Percentiles rank a stretch among this genome's conserved stretches.
Conservation (phyloP, 2,113 vertebrate species). For the Stomatorhinus ivindoensis region DNA sequence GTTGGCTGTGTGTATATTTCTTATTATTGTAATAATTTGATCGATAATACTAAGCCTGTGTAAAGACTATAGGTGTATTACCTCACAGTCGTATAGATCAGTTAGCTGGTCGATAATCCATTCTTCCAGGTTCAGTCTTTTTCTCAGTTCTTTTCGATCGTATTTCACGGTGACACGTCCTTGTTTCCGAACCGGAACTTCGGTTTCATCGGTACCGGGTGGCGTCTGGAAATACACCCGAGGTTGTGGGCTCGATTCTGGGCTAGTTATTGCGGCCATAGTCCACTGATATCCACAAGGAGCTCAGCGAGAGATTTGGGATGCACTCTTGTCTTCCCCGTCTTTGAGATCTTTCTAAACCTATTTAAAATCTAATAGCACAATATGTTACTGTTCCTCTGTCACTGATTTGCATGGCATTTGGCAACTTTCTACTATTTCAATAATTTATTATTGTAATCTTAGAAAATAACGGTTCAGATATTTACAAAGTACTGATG, state of each 20-base stretch:
- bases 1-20: background rate
- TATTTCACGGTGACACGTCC: slow-evolving; percentile 88
- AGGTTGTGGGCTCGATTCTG: slow-evolving; percentile 70
- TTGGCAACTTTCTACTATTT: slow-evolving; percentile 4
- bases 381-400: slow-evolving; percentile 13
- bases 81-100: slow-evolving; percentile 85
- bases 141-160: slow-evolving; percentile 82
- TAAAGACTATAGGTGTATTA: slow-evolving; percentile 42
- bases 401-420: slow-evolving; percentile 18
- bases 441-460: background rate
- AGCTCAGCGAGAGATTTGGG: slow-evolving; percentile 17
- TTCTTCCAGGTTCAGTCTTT: slow-evolving; percentile 85
- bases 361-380: slow-evolving; percentile 23
- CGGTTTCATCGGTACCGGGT: slow-evolving; percentile 64
- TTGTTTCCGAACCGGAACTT: slow-evolving; percentile 75
- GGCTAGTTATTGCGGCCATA: slow-evolving; percentile 72
- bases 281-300: slow-evolving; percentile 37
- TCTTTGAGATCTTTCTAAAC: slow-evolving; percentile 8
- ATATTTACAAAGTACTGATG: background rate
- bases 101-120: slow-evolving; percentile 88
- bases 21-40: background rate
- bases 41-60: background rate
- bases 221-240: slow-evolving; percentile 83
- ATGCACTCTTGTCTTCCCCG: slow-evolving; percentile 21
- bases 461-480: background rate